Evolutionary conservation across 2,888 invertebrate species (phyloP), one percentile per base, ranked within the genome.

Genomic region (Coelinius sp.): DNA sequence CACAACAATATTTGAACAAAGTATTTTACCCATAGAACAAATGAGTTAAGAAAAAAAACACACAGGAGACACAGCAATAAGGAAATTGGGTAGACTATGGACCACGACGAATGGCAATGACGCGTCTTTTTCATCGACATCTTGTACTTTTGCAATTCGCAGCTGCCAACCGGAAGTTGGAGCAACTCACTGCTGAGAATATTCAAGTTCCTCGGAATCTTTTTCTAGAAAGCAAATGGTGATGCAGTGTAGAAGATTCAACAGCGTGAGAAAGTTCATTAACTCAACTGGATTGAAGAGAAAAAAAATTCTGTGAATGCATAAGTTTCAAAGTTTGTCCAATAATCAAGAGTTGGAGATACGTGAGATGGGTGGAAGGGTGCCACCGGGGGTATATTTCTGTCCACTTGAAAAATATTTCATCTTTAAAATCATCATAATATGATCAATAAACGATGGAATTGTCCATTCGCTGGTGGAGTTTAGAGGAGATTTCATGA

Each of bases 41-140:
- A n/a, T 27, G 35, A 6, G n/a, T 22, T 20, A 52, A 52, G 35
- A 38, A 53, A 52, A 24, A 25, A 24, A 5, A 65, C 7, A 65
- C 20, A 49, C 12, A 31, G 20, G 31, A 4, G 2, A 49, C 53
- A 67, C 66, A 67, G 35, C 22, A 52, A 52, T 35, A 24, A 35
- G 38, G 38, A 67, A 67, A 67, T 67, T 67, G 66, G 66, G 24
- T 67, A 53, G 66, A 67, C 52, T 20, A 31, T 31, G 41, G 38
- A 52, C 25, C 53, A 17, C 41, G 56, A 67, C 38, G 53, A 67
- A 67, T 67, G 38, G 53, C 67, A 67, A 67, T 22, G 67, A 53
- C 67, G 35, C 17, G 59, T 59, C 59, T 67, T 24, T 67, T 53
- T 67, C 38, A 53, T 53, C 52, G 38, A 38, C 49, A 5, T 41